These are phyloP conservation scores for Entomobrya proxima DNA, from an alignment of 2,888 invertebrate genomes.

Conservation along the genomic window DNA sequence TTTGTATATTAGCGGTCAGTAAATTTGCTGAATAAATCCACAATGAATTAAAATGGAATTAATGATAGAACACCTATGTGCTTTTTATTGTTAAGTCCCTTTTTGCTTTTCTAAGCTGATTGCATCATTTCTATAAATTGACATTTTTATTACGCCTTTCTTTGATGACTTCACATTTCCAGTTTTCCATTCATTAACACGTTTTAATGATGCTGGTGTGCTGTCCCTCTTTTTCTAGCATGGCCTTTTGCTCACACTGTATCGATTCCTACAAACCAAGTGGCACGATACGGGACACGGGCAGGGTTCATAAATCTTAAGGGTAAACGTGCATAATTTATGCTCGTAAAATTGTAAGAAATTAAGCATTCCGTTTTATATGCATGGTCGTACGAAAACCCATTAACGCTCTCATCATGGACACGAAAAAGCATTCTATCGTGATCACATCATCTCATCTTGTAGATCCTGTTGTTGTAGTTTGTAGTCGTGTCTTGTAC, in stretches of 20 bases:
- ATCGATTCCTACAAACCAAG: not conserved
- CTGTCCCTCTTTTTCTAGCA: not conserved
- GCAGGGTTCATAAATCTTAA: not conserved
- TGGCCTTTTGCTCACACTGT: not conserved
- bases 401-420: conserved; percentile 42
- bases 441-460: conserved; percentile 31
- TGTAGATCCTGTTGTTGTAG: conserved; percentile 48
- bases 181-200: conserved; percentile 39
- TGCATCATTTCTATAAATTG: conserved; percentile 29
- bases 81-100: not conserved
- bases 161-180: conserved; percentile 23
- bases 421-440: conserved; percentile 9
- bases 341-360: not conserved
- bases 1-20: too few species aligned
- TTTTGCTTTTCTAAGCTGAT: not conserved
- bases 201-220: not conserved
- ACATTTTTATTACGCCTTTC: not conserved
- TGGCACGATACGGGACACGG: conserved; percentile 11
- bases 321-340: conserved; percentile 48
- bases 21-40: too few species aligned
- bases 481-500: conserved; percentile 48
- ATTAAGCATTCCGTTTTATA: not conserved
- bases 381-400: conserved; percentile 24
- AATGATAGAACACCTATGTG: too few species aligned
- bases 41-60: too few species aligned